Evolutionary conservation across 2,888 invertebrate species (phyloP).

Genomic region (Eupithecia inturbata): DNA sequence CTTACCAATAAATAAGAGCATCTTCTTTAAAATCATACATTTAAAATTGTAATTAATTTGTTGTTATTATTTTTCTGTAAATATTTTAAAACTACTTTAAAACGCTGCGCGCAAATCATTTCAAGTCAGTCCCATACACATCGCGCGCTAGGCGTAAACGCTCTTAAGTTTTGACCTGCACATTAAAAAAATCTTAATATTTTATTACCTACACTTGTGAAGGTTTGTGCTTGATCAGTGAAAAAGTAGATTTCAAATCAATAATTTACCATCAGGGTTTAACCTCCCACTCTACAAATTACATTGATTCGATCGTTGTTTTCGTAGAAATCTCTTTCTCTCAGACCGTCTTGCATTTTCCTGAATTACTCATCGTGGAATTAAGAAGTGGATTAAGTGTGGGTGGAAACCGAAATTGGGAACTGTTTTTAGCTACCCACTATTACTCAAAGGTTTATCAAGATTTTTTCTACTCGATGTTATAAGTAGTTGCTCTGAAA

Average conservation of each 20-base stretch:
- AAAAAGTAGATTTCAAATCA: neutral
- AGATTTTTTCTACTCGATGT: neutral
- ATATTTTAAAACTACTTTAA: no score
- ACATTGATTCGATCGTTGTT: neutral
- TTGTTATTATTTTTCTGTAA: no score
- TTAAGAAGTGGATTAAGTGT: neutral
- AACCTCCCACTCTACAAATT: neutral
- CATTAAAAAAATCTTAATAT: no score
- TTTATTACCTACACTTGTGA: no score
- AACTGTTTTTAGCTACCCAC: neutral
- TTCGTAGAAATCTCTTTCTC: neutral
- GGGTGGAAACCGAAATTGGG: neutral
- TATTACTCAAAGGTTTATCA: neutral
- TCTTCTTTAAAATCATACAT: no score
- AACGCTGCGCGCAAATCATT: no score
- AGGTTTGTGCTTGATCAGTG: neutral
- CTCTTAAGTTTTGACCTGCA: no score
- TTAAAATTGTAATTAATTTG: no score
- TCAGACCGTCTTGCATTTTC: neutral
- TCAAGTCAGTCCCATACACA: no score
- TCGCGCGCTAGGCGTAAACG: no score
- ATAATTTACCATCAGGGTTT: neutral
- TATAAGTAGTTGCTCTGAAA: neutral
- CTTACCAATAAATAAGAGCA: no score
- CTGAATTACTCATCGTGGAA: neutral